Evolutionary conservation across 2,113 vertebrate genomes (phyloP), one percentile per base, ranked within the genome.

Genomic region (Hemiscyllium ocellatum): DNA sequence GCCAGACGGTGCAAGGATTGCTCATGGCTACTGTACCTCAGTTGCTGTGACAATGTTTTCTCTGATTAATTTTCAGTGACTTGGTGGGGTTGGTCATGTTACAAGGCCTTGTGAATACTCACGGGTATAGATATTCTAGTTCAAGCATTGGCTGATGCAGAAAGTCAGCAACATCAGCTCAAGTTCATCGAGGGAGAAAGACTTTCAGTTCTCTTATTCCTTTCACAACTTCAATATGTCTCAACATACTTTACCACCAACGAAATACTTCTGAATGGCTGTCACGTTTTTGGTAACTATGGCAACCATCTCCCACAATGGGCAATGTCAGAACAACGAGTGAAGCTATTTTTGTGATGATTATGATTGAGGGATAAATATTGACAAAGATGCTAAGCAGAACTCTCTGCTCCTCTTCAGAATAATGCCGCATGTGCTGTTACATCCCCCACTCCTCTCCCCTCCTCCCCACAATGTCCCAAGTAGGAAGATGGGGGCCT

Each of bases 1-100:
- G 87, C n/a, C 87, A 90, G 56, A 65, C 65, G 19, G 56, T 6
- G n/a, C 1, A 20, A 68, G 65, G 61, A 93, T 42, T 19, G 33
- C 33, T 93, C 5, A 12, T 66, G 61, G 89, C 61, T 66, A 66
- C 29, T 20, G 6, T 66, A 66, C 37, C 89, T 61, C 17, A 2
- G 17, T 37, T n/a, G 80, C 61, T 37, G 61, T 93, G 61, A 33
- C 33, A 93, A 56, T 61, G 52, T 52, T 66, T 68, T 22, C 61
- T 22, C n/a, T 93, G 61, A n/a, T 93, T 93, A 93, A 91, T 91
- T 91, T n/a, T 65, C 52, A 91, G 33, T 65, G 29, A 91, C 89
- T n/a, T 65, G 78, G 17, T 37, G 78, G 13, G 42, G 42, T 86
- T 86, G 50, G 47, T 50, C 2, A 26, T 3, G 85, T 22, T 10